Base-by-base conservation (phyloP, 2,113 vertebrate species). In the Hepsetus odoe region DNA sequence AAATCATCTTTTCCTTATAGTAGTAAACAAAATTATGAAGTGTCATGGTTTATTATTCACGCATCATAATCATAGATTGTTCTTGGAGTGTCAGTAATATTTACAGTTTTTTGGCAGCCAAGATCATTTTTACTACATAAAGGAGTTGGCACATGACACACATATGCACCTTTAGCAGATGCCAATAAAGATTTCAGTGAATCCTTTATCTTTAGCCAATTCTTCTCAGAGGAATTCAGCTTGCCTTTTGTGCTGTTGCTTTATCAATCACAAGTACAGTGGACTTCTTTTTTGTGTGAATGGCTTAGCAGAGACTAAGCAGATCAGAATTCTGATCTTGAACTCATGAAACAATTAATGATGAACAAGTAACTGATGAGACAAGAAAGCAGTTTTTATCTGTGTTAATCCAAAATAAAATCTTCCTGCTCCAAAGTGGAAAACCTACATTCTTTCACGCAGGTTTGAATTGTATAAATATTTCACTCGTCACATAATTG, bases 161-260 rank as follows among this genome's bases (percentile, higher is more conserved):
- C 89, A 90, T 86, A 91, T 88, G 89, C 68, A 81, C 72, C 8
- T 76, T 67, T 72, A 81, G 71, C 85, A 86, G 83, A 88, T 82
- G 61, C 74, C 68, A 85, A 75, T 84, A 79, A 66, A 66, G 76
- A 80, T 35, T 68, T 24, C 62, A 9, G 24, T 5, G 18, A 46
- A 16, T 75, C 85, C 82, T 90, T 90, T 80, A 91, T 91, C 90
- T 77, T n/a, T 2, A 74, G 86, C 86, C 90, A 90, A 78, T 87
- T 77, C 79, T 44, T 82, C 68, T 58, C 62, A 18, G 44, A 78
- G 76, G 80, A 89, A 86, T 90, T 87, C 82, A 76, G 82, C 81
- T 87, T 81, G 35, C 77, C 33, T 6, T 28, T 46, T 77, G 69
- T 70, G 73, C 64, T 81, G 77, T 72, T 76, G 38, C 40, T 33